These are phyloP conservation scores for Prinia subflava DNA, from an alignment of 2,113 vertebrate species.

Conservation along the genomic window DNA sequence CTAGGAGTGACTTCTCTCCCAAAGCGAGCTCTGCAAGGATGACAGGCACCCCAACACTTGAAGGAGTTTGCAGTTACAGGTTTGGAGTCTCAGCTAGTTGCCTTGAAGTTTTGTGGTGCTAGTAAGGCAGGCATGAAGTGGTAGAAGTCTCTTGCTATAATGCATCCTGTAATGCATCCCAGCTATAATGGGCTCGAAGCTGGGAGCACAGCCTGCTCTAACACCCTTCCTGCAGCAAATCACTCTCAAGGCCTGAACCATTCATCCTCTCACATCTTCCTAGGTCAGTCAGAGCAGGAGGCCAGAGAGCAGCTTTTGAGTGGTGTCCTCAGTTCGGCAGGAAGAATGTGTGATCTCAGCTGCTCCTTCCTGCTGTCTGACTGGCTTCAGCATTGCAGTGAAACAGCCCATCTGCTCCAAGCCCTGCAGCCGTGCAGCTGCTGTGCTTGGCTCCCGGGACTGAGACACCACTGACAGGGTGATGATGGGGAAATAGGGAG, in stretches of 20 bases:
- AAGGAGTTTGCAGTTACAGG: not conserved
- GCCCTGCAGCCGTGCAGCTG: slow-evolving; percentile 1
- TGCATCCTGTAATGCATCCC: not conserved
- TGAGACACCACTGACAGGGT: not conserved
- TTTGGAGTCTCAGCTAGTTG: not conserved
- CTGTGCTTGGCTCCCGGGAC: not conserved
- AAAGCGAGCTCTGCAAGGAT: not conserved
- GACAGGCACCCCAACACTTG: not conserved
- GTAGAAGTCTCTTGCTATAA: not conserved
- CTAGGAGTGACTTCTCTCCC: not conserved
- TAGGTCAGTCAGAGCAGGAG: not conserved
- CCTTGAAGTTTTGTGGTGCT: not conserved
- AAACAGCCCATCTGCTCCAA: slow-evolving; percentile 21
- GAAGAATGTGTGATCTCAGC: slow-evolving; percentile 26
- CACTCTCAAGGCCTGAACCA: not conserved
- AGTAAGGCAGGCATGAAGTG: not conserved
- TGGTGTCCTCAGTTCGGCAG: not conserved
- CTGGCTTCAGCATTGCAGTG: not conserved
- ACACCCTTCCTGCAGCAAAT: not conserved
- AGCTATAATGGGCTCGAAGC: not conserved
- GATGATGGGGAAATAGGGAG: not conserved
- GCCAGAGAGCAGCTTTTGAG: not conserved
- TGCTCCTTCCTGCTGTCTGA: not conserved
- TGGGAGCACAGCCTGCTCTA: not conserved
- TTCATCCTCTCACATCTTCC: not conserved